A percentile compares a stretch with the other conserved stretches of the same genome.
Evolutionary conservation across 1,140 invertebrate species (phyloP).

Genomic region (Paracyclopina nana): DNA sequence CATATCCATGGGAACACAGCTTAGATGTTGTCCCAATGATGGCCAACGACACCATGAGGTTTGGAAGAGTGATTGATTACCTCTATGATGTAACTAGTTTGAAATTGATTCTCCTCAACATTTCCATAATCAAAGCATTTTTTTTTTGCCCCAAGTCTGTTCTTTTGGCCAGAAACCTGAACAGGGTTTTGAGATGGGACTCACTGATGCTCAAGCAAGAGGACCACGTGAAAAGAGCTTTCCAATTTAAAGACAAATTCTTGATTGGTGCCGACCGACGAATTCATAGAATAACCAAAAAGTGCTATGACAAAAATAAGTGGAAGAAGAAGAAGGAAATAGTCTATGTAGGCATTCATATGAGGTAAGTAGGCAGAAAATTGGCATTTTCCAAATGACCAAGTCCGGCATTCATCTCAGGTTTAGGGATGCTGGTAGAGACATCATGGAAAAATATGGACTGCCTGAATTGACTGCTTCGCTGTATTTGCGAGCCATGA

Average conservation of each 20-base stretch:
- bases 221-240: neutral
- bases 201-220: neutral
- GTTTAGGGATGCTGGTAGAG: neutral
- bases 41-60: neutral
- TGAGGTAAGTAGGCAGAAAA: too few species aligned
- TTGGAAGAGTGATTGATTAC: neutral
- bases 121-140: neutral
- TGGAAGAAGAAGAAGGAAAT: too few species aligned
- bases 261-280: too few species aligned
- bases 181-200: too few species aligned
- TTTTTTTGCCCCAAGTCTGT: neutral
- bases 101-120: neutral
- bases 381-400: conserved; percentile 2
- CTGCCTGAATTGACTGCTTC: neutral
- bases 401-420: neutral
- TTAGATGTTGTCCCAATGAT: neutral
- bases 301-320: too few species aligned
- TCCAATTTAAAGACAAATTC: neutral
- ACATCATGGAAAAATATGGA: neutral
- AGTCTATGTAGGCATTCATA: too few species aligned
- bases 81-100: neutral
- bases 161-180: neutral
- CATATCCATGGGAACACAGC: neutral
- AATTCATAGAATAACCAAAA: too few species aligned
- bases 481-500: neutral